Percentiles rank a stretch among this genome's conserved stretches.
These are phyloP conservation scores for Thryonomys swinderianus DNA, from an alignment of 2,113 vertebrate species.

Conservation along the genomic window DNA sequence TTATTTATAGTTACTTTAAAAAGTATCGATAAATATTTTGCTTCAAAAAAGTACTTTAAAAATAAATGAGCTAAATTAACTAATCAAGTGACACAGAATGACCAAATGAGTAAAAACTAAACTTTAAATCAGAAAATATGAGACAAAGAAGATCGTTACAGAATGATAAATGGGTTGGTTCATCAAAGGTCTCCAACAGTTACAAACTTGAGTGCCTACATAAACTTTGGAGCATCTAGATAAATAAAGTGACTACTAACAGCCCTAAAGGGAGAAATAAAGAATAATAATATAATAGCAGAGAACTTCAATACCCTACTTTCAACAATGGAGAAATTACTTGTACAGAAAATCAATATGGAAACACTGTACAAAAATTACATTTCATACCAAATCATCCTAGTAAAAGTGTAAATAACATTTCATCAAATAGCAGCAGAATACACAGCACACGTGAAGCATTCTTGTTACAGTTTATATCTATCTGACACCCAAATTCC, in stretches of 20 bases:
- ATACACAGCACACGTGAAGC: not conserved
- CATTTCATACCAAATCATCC: not conserved
- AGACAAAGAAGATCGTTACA: not conserved
- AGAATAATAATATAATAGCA: not conserved
- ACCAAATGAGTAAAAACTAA: not conserved
- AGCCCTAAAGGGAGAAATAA: not conserved
- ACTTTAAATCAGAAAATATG: not conserved
- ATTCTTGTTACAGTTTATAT: not conserved
- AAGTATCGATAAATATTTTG: too few species aligned
- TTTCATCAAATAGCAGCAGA: not conserved
- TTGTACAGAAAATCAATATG: not conserved
- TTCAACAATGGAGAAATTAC: not conserved
- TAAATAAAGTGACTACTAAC: not conserved
- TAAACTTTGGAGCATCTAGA: not conserved
- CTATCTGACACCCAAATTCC: not conserved
- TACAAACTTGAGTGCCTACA: not conserved
- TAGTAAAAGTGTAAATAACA: not conserved
- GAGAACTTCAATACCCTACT: not conserved
- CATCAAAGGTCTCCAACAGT: not conserved
- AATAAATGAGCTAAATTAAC: not conserved
- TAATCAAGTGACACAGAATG: not conserved
- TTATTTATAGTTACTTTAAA: not conserved
- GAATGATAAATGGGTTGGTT: not conserved
- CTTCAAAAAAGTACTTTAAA: not conserved
- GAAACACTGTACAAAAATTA: not conserved